Evolutionary conservation across 2,113 vertebrate genomes (phyloP), one percentile per base, ranked within the genome.

Genomic region (Lonchura striata): DNA sequence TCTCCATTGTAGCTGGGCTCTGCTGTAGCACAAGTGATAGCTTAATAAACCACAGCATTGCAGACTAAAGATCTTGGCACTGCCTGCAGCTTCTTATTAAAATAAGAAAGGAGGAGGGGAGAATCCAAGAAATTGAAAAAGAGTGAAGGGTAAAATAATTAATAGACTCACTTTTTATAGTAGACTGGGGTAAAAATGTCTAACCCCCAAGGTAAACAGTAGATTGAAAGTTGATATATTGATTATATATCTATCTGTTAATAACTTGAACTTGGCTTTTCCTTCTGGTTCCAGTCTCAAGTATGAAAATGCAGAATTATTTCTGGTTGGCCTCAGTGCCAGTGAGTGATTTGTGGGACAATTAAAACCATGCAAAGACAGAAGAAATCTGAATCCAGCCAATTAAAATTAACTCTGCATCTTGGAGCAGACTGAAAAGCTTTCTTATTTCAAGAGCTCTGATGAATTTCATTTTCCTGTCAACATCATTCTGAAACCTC

Each of bases 31-130:
- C 46, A 13, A 95, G 46, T 79, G 78, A 95, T 94, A 70, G 87
- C 84, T 92, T 90, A 91, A 95, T 92, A 96, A 92, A 85, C 57
- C 63, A 41, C 89, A 63, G 93, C 91, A 87, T 14, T 95, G 89
- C 94, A 91, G 89, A 31, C 79, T 82, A 65, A 84, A 47, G 72
- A 59, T 77, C 87, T 80, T 96, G 87, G 93, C 89, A 70, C 50
- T 42, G 86, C 31, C 53, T 31, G 15, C 70, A 72, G 50, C 46
- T 87, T 57, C 66, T 86, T 83, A 47, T 49, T 92, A 53, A 57
- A 88, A 72, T 30, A 22, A 86, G 66, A 63, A 59, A 66, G 50
- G 27, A 7, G 30, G 28, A 24, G 13, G 6, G 18, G 5, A 5
- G 7, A 39, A 39, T 3, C 9, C 15, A 66, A 87, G 65, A 68